Evolutionary conservation across 1,140 invertebrate genomes (phyloP).

Genomic region (Physella acuta): DNA sequence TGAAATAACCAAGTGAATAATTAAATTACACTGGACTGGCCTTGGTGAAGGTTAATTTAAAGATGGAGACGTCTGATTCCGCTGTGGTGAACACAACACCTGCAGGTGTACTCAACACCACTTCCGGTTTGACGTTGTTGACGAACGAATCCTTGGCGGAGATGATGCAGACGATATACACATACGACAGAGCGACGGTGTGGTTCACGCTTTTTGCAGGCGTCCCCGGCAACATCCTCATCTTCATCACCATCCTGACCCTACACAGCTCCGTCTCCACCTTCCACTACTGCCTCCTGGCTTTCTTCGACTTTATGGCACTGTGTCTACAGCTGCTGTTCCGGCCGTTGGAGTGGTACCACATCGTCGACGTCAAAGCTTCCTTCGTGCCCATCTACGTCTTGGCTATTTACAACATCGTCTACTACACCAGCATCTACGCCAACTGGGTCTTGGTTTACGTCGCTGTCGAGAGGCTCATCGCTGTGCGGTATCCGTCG

Average conservation of each 20-base stretch:
- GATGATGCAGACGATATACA: background rate
- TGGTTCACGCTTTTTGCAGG: background rate
- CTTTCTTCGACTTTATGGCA: background rate
- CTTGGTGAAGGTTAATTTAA: too few species aligned
- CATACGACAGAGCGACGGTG: background rate
- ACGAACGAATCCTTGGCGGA: too few species aligned
- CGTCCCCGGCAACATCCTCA: slow-evolving; percentile 7
- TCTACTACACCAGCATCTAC: slow-evolving; percentile 16
- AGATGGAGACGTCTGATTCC: too few species aligned
- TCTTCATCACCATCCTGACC: slow-evolving; percentile 2
- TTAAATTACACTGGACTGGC: too few species aligned
- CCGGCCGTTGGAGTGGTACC: background rate
- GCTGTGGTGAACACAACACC: too few species aligned
- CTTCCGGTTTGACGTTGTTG: too few species aligned
- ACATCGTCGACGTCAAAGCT: background rate
- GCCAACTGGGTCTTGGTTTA: slow-evolving; percentile 18
- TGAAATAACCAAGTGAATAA: too few species aligned
- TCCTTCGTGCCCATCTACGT: background rate
- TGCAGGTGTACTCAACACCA: too few species aligned
- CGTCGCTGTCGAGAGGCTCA: slow-evolving; percentile 4
- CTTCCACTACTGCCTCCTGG: background rate
- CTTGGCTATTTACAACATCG: background rate
- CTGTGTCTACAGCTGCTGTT: background rate
- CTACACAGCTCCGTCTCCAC: background rate
- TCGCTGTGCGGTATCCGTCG: slow-evolving; percentile 1